A percentile compares a stretch with the other conserved stretches of the same genome.
phyloP scores from a whole-genome alignment of 2,797 vertebrate species.

The Gymnodraco acuticeps region DNA sequence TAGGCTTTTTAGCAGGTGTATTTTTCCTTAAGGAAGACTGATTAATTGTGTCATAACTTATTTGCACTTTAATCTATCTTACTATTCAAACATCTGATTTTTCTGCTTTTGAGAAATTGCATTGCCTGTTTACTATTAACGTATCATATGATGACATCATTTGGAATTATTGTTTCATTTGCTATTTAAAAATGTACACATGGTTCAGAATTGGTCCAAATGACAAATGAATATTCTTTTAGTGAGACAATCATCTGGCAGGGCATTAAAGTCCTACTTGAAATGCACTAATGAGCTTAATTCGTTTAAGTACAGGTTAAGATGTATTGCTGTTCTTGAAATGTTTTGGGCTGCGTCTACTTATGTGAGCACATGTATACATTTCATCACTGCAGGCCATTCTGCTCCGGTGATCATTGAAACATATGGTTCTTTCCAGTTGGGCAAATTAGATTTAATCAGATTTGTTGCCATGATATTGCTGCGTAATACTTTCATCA shows the following conservation, averaged over 20 bases:
- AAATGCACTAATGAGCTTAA: constrained; percentile 51
- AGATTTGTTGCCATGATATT: constrained; percentile 44
- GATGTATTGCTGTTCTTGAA: constrained; percentile 40
- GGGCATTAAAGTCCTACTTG: constrained; percentile 35
- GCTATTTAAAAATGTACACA: constrained; percentile 24
- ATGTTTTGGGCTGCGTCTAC: constrained; percentile 22
- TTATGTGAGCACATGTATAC: constrained; percentile 14
- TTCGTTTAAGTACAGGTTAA: constrained; percentile 39
- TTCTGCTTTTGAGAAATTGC: constrained; percentile 28
- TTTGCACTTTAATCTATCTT: constrained; percentile 31
- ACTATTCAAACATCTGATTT: constrained; percentile 20
- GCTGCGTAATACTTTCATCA: constrained; percentile 51
- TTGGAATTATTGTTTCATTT: constrained; percentile 37
- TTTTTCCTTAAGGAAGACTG: constrained; percentile 2
- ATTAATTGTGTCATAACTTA: background rate
- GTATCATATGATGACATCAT: constrained; percentile 45
- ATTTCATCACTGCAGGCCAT: constrained; percentile 50
- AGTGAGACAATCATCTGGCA: constrained; percentile 47
- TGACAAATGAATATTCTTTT: constrained; percentile 41
- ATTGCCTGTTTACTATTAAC: constrained; percentile 51
- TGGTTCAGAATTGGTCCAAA: constrained; percentile 49
- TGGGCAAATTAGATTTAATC: constrained; percentile 67
- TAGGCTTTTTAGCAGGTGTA: constrained; percentile 1
- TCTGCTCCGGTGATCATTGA: constrained; percentile 39
- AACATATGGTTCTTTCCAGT: constrained; percentile 46